Evolutionary conservation across 1,140 invertebrate species (phyloP), one percentile per base, ranked within the genome.

Genomic region (Pteromalus puparum): DNA sequence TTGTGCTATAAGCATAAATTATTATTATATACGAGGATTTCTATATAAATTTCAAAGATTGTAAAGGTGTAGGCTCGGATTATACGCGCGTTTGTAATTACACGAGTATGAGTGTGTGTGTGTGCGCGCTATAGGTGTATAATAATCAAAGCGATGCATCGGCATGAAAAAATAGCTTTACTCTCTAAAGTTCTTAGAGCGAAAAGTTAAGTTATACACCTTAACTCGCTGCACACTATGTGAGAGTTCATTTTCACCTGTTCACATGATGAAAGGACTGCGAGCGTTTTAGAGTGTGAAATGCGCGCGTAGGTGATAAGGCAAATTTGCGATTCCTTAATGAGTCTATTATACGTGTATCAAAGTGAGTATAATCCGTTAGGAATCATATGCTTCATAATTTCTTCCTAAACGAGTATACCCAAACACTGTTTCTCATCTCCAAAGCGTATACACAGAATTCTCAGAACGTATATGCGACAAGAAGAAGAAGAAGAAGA

Each of bases 201-300:
- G 53, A 73, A 75, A 82, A 81, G 42, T 61, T 61, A 53, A 53
- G 48, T 18, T 53, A 5, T n/a, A n/a, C 7, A 61, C 53, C 15
- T 21, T 70, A 70, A 28, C 67, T 24, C 24, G n/a, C 67, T 12
- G 24, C 26, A n/a, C 9, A 1, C 26, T 28, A 61, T n/a, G 61
- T 24, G 30, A 75, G 72, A 81, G 70, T 7, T 72, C 26, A 81
- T 81, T 81, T 79, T 48, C 42, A 81, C 78, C 46, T 26, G 78
- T 28, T 81, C n/a, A 81, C 38, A 72, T 61, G 24, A 26, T 72
- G 68, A 53, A 81, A 28, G 38, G 18, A 53, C 15, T 26, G 1
- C 30, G 30, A 73, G 24, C 30, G 26, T 46, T 81, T 12, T 73
- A 73, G 15, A 72, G 7, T 48, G 15, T 26, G 21, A 65, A 65